phyloP scores from a whole-genome alignment of 2,888 invertebrate species.

The Eupithecia inturbata region DNA sequence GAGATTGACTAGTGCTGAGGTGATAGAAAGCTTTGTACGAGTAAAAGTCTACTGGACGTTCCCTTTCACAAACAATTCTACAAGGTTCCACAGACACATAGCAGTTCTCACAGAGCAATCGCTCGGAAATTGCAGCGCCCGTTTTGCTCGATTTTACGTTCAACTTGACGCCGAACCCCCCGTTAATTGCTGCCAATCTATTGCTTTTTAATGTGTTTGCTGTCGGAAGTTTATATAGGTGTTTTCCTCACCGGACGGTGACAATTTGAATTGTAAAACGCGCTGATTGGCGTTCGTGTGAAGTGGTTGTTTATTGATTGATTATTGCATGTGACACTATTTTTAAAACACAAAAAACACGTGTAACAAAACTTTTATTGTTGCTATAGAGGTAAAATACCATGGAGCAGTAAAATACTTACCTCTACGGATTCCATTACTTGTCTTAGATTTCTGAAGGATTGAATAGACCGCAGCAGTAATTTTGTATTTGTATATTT shows the following conservation, averaged over 20 bases:
- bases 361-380: neutral
- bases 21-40: too few relatives aligned
- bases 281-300: slow-evolving; percentile 8
- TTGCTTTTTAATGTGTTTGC: slow-evolving; percentile 73
- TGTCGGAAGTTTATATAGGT: slow-evolving; percentile 55
- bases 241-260: slow-evolving; percentile 51
- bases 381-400: neutral
- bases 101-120: slow-evolving; percentile 40
- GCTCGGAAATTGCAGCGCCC: slow-evolving; percentile 61
- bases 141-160: slow-evolving; percentile 53
- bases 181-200: slow-evolving; percentile 76
- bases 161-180: slow-evolving; percentile 37
- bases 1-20: too few relatives aligned
- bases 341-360: too few relatives aligned
- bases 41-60: neutral
- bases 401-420: too few relatives aligned
- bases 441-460: neutral
- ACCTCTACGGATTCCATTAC: too few relatives aligned
- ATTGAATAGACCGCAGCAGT: neutral
- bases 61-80: neutral
- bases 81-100: neutral
- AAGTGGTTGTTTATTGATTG: neutral
- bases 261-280: slow-evolving; percentile 48
- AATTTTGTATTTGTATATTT: neutral
- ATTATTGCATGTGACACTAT: slow-evolving; percentile 1